Evolutionary conservation across 2,888 invertebrate species (phyloP).

Genomic region (Chironomus riparius): DNA sequence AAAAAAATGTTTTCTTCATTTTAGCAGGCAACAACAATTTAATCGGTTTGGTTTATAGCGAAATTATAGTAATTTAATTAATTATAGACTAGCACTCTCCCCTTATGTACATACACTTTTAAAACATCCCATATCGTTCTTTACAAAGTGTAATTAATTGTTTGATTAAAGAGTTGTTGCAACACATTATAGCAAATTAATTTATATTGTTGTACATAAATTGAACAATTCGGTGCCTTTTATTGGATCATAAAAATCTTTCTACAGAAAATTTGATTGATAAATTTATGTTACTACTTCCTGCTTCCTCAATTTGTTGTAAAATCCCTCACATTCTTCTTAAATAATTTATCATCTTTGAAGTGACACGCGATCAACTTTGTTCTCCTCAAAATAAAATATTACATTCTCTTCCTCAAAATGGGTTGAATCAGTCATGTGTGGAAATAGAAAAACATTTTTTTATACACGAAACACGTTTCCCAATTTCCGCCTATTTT

Average conservation of each 20-base stretch:
- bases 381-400: neutral
- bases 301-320: neutral
- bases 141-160: neutral
- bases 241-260: neutral
- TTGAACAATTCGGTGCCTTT: neutral
- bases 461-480: conserved; percentile 2
- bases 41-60: neutral
- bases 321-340: neutral
- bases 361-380: neutral
- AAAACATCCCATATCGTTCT: too few species aligned
- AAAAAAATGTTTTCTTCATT: neutral
- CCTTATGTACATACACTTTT: too few species aligned
- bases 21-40: neutral
- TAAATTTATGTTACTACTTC: neutral
- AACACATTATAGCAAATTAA: conserved; percentile 8
- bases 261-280: neutral
- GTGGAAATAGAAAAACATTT: neutral
- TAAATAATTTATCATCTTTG: neutral
- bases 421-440: too few species aligned
- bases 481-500: conserved; percentile 10
- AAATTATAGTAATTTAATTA: conserved; percentile 24
- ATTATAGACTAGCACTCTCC: neutral
- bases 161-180: neutral
- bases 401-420: neutral
- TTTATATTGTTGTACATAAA: neutral